Evolutionary conservation across 2,113 vertebrate genomes (phyloP), one percentile per base, ranked within the genome.

Genomic region (Promerops cafer): DNA sequence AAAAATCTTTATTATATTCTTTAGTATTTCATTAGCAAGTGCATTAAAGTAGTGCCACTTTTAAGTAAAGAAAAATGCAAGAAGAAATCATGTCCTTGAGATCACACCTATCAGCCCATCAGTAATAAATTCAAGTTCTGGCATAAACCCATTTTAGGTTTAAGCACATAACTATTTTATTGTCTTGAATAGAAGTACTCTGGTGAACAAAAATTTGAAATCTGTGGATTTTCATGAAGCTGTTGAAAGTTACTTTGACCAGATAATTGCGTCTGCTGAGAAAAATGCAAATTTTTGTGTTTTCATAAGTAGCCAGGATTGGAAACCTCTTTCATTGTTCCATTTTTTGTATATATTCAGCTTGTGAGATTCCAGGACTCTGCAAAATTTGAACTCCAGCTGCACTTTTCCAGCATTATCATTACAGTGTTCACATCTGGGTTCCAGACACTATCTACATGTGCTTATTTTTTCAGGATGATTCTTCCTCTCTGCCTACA

Each of bases 341-440:
- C 42, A 20, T 69, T 79, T 70, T 80, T 84, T 87, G 6, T 33
- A 89, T 94, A 93, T 94, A 50, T 94, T 92, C 59, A 90, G 83
- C 86, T 39, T 77, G 50, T 77, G 95, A 92, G 70, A 53, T 94
- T 96, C 92, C 57, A 89, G 57, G 88, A 91, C 83, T 91, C 78
- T 47, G 11, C 64, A 96, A 89, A 90, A 93, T 78, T 23, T 97
- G 90, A 92, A 89, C 85, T 93, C 71, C 56, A 75, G 85, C 90
- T 27, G 0, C 89, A 72, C 76, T 95, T 37, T 94, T 94, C 57
- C 84, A 92, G 45, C 39, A 66, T 83, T 77, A 91, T 71, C 76
- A 59, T 66, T 91, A 61, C 49, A 94, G 44, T 66, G 85, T 96
- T 47, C 86, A 96, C 97, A 97, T 98, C 95, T 97, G 97, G 95